Conservation (phyloP, 2,888 invertebrate species). For the Osedax frankpressi region DNA sequence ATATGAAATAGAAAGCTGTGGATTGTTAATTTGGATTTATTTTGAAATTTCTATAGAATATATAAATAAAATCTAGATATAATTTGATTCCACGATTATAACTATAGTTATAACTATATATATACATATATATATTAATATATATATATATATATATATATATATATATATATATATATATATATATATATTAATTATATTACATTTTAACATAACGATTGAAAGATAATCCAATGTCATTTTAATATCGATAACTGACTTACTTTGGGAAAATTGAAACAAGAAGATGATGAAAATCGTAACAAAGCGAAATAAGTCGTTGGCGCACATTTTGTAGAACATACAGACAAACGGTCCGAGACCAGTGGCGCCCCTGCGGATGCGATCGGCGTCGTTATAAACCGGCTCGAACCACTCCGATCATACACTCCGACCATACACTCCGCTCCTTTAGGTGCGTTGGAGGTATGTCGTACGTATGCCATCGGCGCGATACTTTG, state of each 20-base stretch:
- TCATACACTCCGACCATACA: conserved; percentile 92
- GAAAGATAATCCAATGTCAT: no score
- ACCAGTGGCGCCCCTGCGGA: conserved; percentile 68
- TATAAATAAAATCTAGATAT: no score
- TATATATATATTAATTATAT: background rate
- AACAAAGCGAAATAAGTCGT: conserved; percentile 92
- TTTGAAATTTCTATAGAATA: no score
- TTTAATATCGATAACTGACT: no score
- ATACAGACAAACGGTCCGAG: conserved; percentile 96
- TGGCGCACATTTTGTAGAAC: conserved; percentile 96
- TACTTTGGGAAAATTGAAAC: conserved; percentile 70
- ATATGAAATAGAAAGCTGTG: conserved; percentile 61
- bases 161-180: background rate
- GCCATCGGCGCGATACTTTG: no score
- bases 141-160: background rate
- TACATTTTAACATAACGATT: no score
- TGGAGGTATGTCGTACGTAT: no score
- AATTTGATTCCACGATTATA: no score
- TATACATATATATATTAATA: background rate
- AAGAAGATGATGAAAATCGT: conserved; percentile 59
- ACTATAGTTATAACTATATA: no score
- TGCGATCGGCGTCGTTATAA: conserved; percentile 40
- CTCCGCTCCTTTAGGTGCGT: no score
- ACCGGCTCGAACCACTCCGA: conserved; percentile 97
- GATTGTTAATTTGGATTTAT: background rate